Evolutionary conservation across 2,888 invertebrate species (phyloP).

Genomic region (Spodoptera littoralis): DNA sequence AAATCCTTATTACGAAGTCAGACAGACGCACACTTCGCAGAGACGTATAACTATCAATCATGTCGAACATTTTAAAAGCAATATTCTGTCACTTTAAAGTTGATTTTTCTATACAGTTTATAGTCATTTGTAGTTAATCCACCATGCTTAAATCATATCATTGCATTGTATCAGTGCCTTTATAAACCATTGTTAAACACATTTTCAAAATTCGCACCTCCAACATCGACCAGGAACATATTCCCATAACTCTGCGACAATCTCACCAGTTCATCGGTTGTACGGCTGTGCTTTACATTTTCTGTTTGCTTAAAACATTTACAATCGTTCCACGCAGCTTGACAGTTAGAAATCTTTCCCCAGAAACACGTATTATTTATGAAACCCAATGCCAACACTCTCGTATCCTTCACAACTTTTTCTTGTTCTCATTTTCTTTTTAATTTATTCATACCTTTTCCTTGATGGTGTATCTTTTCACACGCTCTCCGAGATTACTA

Average conservation of each 20-base stretch:
- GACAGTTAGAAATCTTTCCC: slow-evolving; percentile 59
- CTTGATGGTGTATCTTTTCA: slow-evolving; percentile 77
- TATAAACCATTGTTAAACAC: slow-evolving; percentile 18
- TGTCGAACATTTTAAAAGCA: no score
- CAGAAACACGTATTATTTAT: slow-evolving; percentile 62
- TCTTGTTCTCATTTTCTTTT: slow-evolving; percentile 55
- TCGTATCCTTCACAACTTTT: slow-evolving; percentile 57
- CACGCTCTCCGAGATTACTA: slow-evolving; percentile 72
- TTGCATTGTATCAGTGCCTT: neutral
- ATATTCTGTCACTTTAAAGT: no score
- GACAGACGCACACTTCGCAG: no score
- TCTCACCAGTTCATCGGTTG: slow-evolving; percentile 49
- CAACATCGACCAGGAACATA: slow-evolving; percentile 39
- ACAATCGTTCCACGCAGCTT: slow-evolving; percentile 50
- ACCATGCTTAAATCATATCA: neutral
- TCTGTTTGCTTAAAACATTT: slow-evolving; percentile 50
- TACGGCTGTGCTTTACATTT: slow-evolving; percentile 51
- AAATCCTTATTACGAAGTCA: no score
- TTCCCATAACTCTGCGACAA: slow-evolving; percentile 43
- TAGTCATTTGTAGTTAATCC: neutral
- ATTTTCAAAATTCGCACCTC: slow-evolving; percentile 41
- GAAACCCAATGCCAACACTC: slow-evolving; percentile 33
- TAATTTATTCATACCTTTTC: slow-evolving; percentile 65
- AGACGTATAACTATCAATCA: no score
- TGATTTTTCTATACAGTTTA: no score